Evolutionary conservation across 2,888 invertebrate species (phyloP).

Genomic region (Ormyrus thymus): DNA sequence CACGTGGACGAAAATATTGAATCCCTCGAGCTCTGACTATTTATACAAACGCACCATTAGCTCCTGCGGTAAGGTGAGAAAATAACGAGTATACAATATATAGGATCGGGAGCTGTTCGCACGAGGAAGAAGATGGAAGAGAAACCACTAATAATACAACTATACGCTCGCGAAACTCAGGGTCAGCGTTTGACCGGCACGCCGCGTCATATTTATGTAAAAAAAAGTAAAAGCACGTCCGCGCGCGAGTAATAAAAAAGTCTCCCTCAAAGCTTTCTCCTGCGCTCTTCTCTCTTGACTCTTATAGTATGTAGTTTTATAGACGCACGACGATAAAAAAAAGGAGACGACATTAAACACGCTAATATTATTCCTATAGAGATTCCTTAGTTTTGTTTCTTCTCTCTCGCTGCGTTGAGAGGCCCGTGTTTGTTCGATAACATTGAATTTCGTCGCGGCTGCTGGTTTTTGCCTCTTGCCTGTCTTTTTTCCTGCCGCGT

Average conservation of each 20-base stretch:
- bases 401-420: neutral
- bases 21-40: constrained; percentile 17
- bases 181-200: too few relatives aligned
- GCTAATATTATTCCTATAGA: constrained; percentile 53
- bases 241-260: constrained; percentile 40
- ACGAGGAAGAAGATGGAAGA: too few relatives aligned
- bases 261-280: constrained; percentile 24
- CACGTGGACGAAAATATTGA: constrained; percentile 30
- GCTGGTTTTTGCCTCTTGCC: neutral
- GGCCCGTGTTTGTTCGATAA: constrained; percentile 37
- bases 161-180: too few relatives aligned
- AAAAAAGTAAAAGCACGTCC: constrained; percentile 24
- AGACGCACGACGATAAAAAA: constrained; percentile 26
- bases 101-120: too few relatives aligned
- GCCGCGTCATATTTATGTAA: neutral
- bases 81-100: constrained; percentile 19
- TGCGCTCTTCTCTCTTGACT: neutral
- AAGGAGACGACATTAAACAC: constrained; percentile 41
- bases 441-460: neutral
- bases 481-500: neutral
- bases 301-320: neutral
- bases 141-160: too few relatives aligned
- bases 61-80: constrained; percentile 38
- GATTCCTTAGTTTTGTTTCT: constrained; percentile 22
- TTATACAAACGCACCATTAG: constrained; percentile 34